Conservation (phyloP, 1,140 invertebrate species). For the Papilio helenus region DNA sequence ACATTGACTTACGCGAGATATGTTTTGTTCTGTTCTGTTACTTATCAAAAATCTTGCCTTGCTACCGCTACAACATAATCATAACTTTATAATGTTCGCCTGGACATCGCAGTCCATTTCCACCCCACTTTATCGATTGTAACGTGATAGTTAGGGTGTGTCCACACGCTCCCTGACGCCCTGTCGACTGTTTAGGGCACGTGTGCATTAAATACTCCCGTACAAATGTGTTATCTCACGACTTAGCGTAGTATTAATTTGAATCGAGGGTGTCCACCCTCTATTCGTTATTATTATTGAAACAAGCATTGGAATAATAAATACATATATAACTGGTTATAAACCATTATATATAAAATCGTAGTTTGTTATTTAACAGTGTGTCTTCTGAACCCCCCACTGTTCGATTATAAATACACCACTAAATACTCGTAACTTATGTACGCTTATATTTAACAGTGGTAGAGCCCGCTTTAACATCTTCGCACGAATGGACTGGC, state of each 20-base stretch:
- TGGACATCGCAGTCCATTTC: slow-evolving; percentile 45
- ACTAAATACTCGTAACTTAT: too few species aligned
- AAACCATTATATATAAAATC: too few species aligned
- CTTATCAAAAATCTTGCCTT: too few species aligned
- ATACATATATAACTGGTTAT: background rate
- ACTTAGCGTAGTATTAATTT: slow-evolving; percentile 32
- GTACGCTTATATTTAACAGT: too few species aligned
- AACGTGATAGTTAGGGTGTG: slow-evolving; percentile 59
- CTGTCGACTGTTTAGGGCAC: slow-evolving; percentile 35
- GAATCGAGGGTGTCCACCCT: slow-evolving; percentile 10
- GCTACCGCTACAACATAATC: background rate
- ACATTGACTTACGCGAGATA: too few species aligned
- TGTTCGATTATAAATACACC: too few species aligned
- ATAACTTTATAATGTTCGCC: background rate
- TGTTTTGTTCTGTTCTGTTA: too few species aligned
- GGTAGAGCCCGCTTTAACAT: too few species aligned
- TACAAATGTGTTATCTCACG: slow-evolving; percentile 20
- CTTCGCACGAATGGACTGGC: too few species aligned
- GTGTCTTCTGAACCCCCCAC: too few species aligned
- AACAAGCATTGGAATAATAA: background rate
- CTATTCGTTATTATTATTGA: background rate
- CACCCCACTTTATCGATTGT: slow-evolving; percentile 54
- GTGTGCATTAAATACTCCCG: slow-evolving; percentile 5
- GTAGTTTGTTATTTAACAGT: too few species aligned
- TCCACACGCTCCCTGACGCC: slow-evolving; percentile 41